Conservation (phyloP, 2,797 vertebrate genomes). For the Xyrichtys novacula region DNA sequence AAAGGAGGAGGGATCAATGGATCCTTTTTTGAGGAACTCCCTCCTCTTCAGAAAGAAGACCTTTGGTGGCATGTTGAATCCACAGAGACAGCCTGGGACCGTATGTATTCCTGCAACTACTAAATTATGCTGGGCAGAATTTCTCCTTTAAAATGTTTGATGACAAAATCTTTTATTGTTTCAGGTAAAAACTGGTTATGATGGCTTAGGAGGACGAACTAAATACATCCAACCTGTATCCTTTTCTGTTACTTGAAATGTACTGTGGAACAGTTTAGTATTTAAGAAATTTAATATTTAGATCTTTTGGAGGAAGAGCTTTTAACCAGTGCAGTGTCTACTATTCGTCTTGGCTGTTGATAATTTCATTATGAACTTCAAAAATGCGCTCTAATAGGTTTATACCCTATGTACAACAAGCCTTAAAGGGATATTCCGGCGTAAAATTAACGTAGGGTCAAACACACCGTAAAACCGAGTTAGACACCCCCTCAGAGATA, state of each 20-base stretch:
- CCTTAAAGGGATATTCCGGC: too few species aligned
- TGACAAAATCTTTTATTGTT: constrained; percentile 46
- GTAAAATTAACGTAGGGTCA: too few species aligned
- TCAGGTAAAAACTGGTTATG: constrained; percentile 91
- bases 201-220: constrained; percentile 94
- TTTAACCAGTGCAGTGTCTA: background rate
- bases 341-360: background rate
- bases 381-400: too few species aligned
- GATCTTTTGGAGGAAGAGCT: background rate
- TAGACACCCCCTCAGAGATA: too few species aligned
- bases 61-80: constrained; percentile 81
- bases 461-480: too few species aligned
- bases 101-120: constrained; percentile 78
- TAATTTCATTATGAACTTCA: too few species aligned
- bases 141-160: background rate
- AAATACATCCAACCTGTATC: constrained; percentile 98
- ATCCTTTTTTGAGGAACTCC: constrained; percentile 90
- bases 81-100: constrained; percentile 79
- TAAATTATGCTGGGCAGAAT: background rate
- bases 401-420: too few species aligned
- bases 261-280: background rate
- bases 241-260: constrained; percentile 67
- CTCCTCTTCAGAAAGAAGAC: constrained; percentile 89
- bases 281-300: background rate
- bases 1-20: constrained; percentile 76